Base-by-base conservation (phyloP, 2,797 vertebrate genomes). In the Phoeniculus purpureus region DNA sequence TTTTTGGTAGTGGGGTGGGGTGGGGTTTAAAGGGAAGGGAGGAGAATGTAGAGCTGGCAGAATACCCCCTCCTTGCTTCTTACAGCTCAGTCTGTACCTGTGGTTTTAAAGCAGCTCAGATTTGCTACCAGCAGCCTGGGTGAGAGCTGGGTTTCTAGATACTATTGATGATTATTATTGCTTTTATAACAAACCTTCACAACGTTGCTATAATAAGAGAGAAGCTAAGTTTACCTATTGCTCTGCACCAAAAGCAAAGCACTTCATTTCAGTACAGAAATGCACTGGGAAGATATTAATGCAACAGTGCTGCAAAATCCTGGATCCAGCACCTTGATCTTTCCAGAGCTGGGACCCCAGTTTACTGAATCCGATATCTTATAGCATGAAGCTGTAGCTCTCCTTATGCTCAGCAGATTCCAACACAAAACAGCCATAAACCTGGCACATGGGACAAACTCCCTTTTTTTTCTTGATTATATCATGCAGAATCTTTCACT, bases 1-100 rank as follows among this genome's bases (percentile, higher is more conserved):
- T 86, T 8, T n/a, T 64, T 71, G 84, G 11, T 68, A 93, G 51
- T 73, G 81, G 74, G 88, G 84, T 87, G 77, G 81, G 95, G 92
- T 93, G 92, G 93, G 95, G 84, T 93, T 95, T 93, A 71, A 34
- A 79, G 60, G 85, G 79, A 87, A 94, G 73, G 88, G 93, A 55
- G 90, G 95, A 85, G 94, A 91, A 91, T 86, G 81, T 26, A 71
- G 87, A 54, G 65, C 74, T 87, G 77, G 58, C 50, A 43, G 84
- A 90, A 81, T 92, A 73, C 37, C 92, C 91, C 77, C 29, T 90
- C 59, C 60, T 65, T 40, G 86, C 61, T 70, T 81, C 82, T 64
- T 18, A 11, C 15, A 19, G 61, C 66, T 94, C 58, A 12, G 59
- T 50, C 65, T 26, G n/a, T n/a, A 81, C 86, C 87, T 82, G 62